Conservation (phyloP, 2,797 vertebrate genomes). For the Enteromius anoplus region DNA sequence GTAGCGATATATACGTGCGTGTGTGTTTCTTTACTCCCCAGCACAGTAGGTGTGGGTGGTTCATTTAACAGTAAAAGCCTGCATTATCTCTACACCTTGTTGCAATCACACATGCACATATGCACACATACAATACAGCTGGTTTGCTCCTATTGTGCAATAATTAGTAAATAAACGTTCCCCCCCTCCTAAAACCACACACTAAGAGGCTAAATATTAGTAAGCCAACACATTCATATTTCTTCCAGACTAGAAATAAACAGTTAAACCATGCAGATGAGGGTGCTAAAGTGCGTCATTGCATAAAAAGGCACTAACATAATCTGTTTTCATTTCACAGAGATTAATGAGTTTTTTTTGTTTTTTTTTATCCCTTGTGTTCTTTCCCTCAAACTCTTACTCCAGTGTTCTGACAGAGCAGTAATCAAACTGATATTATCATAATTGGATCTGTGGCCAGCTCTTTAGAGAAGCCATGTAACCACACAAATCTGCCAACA, state of each 20-base stretch:
- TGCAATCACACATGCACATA: constrained; percentile 28
- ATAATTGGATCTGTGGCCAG: constrained; percentile 76
- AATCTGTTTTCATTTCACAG: constrained; percentile 68
- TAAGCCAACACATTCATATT: constrained; percentile 44
- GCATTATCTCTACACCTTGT: constrained; percentile 41
- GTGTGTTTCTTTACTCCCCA: not conserved
- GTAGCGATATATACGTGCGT: not conserved
- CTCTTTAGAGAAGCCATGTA: constrained; percentile 61
- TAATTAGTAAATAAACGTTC: constrained; percentile 42
- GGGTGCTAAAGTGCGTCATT: constrained; percentile 47
- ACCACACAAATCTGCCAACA: constrained; percentile 71
- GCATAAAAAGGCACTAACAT: constrained; percentile 56
- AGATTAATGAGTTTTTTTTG: constrained; percentile 74
- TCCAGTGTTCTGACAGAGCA: constrained; percentile 68
- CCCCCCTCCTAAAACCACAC: constrained; percentile 12
- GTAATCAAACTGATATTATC: constrained; percentile 76
- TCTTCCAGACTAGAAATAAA: constrained; percentile 44
- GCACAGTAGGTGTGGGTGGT: constrained; percentile 4
- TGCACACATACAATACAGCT: not conserved
- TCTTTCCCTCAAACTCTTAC: constrained; percentile 39
- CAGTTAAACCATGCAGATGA: constrained; percentile 56
- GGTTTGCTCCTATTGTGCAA: constrained; percentile 30
- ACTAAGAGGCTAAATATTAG: constrained; percentile 19
- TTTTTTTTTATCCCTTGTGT: constrained; percentile 53
- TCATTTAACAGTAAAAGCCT: constrained; percentile 30